Evolutionary conservation across 2,113 vertebrate species (phyloP), one percentile per base, ranked within the genome.

Genomic region (Prunella himalayana): DNA sequence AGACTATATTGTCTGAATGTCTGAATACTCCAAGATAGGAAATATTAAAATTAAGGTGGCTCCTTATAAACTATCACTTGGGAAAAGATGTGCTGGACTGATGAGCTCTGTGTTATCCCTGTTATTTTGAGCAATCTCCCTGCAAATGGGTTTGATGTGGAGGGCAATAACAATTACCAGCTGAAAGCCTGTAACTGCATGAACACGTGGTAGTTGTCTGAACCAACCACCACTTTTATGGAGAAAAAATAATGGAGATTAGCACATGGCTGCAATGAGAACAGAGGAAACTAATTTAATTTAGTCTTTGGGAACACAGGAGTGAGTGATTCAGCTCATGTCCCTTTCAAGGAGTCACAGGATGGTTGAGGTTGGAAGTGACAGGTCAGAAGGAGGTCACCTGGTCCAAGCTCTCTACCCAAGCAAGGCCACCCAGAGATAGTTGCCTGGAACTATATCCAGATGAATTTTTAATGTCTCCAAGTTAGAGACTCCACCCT

Each of bases 361-460:
- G n/a, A 60, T 25, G 30, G n/a, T 1, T 50, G 45, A 64, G 11
- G 4, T 9, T 75, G 19, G 42, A 61, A 65, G 51, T 16, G 17
- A 49, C 11, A 47, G 24, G 10, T 68, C 54, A 42, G 61, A 41
- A 89, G 39, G 7, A 70, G 8, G 3, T 41, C n/a, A 50, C 2
- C 19, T 49, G 19, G 13, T 27, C 25, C 16, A 68, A 63, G 4
- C 28, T 13, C 15, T 17, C 53, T 44, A 19, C 31, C 39, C 47
- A 63, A 66, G 39, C 15, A 80, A n/a, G 33, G 13, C 1, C 8
- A 71, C 5, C 13, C 12, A 37, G 7, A 30, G 14, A 15, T 1
- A 3, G 10, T 4, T 44, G 39, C 19, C 25, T 42, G 41, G n/a
- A 54, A 31, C 24, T 4, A 1, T 2, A 8, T 15, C 2, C 1